These are phyloP conservation scores for Drosophila kepulauana DNA, from an alignment of 1,140 invertebrate species.

Conservation along the genomic window DNA sequence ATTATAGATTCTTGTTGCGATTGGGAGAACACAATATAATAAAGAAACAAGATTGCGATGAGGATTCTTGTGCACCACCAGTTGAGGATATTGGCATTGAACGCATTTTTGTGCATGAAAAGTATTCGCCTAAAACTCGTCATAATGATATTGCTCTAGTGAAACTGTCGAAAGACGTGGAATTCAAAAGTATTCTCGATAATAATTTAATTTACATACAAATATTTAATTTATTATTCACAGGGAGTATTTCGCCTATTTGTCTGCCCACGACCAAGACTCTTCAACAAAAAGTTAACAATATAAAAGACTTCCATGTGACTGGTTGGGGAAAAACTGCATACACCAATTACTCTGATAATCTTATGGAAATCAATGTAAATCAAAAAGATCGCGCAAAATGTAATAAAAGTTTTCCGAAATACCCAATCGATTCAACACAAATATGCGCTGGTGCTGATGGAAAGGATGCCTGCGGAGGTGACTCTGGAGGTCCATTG, in stretches of 20 bases:
- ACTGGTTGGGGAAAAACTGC: constrained; percentile 40
- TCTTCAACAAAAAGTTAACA: neutral
- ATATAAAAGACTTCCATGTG: neutral
- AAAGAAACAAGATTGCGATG: neutral
- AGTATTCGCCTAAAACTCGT: neutral
- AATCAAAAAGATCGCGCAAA: rapidly evolving
- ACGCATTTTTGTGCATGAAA: neutral
- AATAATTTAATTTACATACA: neutral
- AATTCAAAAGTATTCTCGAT: neutral
- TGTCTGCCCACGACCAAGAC: constrained; percentile 7
- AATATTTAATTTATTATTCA: neutral
- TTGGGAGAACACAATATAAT: constrained; percentile 29
- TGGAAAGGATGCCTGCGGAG: constrained; percentile 12
- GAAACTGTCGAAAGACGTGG: neutral
- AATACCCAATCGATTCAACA: neutral
- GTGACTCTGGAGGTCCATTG: constrained; percentile 38
- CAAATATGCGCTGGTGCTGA: constrained; percentile 23
- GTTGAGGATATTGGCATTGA: constrained; percentile 12
- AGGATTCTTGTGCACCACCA: neutral
- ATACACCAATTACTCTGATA: neutral
- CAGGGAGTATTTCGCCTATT: constrained; percentile 8
- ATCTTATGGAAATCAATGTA: neutral
- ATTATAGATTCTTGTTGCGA: constrained; percentile 8
- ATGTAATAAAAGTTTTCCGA: neutral
- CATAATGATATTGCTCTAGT: constrained; percentile 37